Evolutionary conservation across 2,113 vertebrate genomes (phyloP), one percentile per base, ranked within the genome.

Genomic region (Lepisosteus oculatus): DNA sequence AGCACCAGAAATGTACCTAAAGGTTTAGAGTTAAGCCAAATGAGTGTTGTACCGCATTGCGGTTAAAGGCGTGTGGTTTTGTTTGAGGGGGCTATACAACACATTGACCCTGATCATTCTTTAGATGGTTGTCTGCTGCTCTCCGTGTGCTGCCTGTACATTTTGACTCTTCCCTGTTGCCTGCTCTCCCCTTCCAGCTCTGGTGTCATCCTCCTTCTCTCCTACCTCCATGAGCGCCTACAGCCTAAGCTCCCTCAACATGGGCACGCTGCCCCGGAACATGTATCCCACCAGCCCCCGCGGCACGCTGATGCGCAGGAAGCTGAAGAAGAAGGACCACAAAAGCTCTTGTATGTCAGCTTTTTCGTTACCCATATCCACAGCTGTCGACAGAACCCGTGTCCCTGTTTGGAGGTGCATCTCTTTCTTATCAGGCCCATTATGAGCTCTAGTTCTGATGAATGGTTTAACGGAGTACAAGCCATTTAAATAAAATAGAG

Each of bases 141-240:
- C 47, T 8, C 64, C 51, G 67, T 29, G 13, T 44, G 11, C 62
- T 55, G n/a, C 44, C 57, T 17, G n/a, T 29, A 29, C 29, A 55
- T 15, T 69, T 72, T 74, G 12, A 55, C 42, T 57, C 51, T 55
- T 11, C 9, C 12, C 12, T 45, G 55, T 14, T 72, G 44, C 68
- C 8, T 87, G 55, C 76, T 44, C 87, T 91, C 85, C 91, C 77
- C 29, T 89, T 89, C 85, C 92, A 93, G 95, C 96, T 69, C 78
- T 99, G 84, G 94, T 96, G 83, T 97, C 93, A 70, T 91, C 97
- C 45, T 96, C 97, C 77, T 98, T 98, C 86, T 98, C 96, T 79
- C 97, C 97, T 68, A 94, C 96, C 86, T 99, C 97, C 87, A 96
- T 98, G 96, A 98, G 96, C 29, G 96, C 96, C 8, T 99, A 99